Evolutionary conservation across 2,888 invertebrate genomes (phyloP).

Genomic region (Hetaerina titia): DNA sequence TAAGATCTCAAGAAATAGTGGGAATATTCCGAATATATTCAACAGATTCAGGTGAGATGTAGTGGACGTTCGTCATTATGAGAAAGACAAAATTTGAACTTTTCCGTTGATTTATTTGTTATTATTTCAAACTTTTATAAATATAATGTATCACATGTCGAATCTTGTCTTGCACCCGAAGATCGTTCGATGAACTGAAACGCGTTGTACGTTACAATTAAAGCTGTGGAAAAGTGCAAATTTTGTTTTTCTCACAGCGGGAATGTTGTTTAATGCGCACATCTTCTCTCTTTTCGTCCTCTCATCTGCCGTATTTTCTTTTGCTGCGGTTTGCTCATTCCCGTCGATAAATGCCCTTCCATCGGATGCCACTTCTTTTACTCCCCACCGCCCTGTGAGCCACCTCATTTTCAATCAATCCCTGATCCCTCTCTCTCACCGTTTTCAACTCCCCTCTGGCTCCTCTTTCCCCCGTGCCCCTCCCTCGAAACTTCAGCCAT

Average conservation of each 20-base stretch:
- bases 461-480: neutral
- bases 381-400: neutral
- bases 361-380: neutral
- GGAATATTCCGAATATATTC: too few relatives aligned
- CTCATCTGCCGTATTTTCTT: neutral
- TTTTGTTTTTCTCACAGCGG: too few relatives aligned
- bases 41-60: too few relatives aligned
- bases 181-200: too few relatives aligned
- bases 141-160: too few relatives aligned
- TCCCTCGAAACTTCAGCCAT: neutral
- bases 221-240: neutral
- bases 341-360: constrained; percentile 29
- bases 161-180: too few relatives aligned
- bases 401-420: constrained; percentile 33
- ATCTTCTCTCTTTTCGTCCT: neutral
- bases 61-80: too few relatives aligned
- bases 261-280: neutral
- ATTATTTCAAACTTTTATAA: too few relatives aligned
- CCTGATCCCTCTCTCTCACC: neutral
- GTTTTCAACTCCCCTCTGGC: neutral
- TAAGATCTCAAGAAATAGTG: too few relatives aligned
- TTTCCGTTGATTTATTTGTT: too few relatives aligned
- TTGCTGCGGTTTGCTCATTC: neutral
- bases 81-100: too few relatives aligned
- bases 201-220: too few relatives aligned